These are phyloP conservation scores for Stenichneumon culpator DNA, from an alignment of 2,888 invertebrate species.

Conservation along the genomic window DNA sequence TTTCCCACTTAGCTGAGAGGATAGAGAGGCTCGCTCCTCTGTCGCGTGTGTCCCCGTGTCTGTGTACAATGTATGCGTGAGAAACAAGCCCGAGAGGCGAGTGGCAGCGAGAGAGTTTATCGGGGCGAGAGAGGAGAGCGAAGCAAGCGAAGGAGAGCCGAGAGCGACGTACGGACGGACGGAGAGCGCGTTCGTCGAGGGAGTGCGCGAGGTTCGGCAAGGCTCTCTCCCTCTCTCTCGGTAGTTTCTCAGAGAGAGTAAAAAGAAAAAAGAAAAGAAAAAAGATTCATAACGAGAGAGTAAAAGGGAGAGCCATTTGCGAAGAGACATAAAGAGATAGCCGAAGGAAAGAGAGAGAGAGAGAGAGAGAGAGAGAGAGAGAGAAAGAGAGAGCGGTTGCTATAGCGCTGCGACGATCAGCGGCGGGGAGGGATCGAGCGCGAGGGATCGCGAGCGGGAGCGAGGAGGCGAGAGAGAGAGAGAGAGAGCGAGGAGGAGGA, in stretches of 20 bases:
- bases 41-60: slow-evolving; percentile 6
- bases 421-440: slow-evolving; percentile 29
- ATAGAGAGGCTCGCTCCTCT: slow-evolving; percentile 13
- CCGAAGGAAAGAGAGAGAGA: slow-evolving; percentile 32
- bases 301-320: too few relatives aligned
- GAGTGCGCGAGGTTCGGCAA: neutral
- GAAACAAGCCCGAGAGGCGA: slow-evolving; percentile 50
- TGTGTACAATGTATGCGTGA: neutral
- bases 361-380: slow-evolving; percentile 32
- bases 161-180: slow-evolving; percentile 17
- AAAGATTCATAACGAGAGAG: too few relatives aligned
- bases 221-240: neutral
- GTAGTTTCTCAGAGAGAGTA: neutral
- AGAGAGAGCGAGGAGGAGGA: neutral
- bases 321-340: too few relatives aligned
- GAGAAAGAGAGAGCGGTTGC: slow-evolving; percentile 27
- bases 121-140: slow-evolving; percentile 15
- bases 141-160: slow-evolving; percentile 39
- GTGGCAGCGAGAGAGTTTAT: slow-evolving; percentile 52
- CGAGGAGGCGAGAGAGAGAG: slow-evolving; percentile 2
- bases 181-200: too few relatives aligned
- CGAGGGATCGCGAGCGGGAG: slow-evolving; percentile 14
- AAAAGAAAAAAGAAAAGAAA: neutral
- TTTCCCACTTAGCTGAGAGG: slow-evolving; percentile 48
- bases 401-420: slow-evolving; percentile 17